A percentile compares a stretch with the other conserved stretches of the same genome.
Conservation (phyloP, 2,888 invertebrate species). For the Megamerina dolium region DNA sequence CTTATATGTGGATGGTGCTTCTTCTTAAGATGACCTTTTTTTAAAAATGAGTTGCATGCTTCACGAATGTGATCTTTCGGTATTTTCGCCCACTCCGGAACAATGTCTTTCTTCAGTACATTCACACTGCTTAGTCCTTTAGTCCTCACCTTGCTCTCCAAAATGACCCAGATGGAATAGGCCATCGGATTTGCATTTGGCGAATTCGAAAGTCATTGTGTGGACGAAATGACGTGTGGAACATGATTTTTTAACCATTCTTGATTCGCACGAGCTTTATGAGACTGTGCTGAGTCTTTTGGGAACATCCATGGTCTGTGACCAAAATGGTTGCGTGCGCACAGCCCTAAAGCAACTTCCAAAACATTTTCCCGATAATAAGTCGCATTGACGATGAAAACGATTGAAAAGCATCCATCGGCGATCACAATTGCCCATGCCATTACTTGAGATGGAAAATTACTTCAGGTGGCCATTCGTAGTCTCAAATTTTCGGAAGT, state of each 20-base stretch:
- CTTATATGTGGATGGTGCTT: too few species aligned
- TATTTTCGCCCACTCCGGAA: constrained; percentile 2
- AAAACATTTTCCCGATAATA: background rate
- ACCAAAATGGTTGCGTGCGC: background rate
- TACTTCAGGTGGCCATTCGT: background rate
- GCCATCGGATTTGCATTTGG: constrained; percentile 13
- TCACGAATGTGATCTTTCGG: background rate
- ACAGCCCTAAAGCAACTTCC: background rate
- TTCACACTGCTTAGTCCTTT: constrained; percentile 4
- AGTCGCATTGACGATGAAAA: background rate
- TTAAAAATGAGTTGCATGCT: background rate
- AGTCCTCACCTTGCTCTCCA: constrained; percentile 7
- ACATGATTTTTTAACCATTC: constrained; percentile 9
- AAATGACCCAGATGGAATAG: constrained; percentile 9
- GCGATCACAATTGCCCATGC: background rate
- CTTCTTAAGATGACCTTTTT: too few species aligned
- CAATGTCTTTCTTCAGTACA: constrained; percentile 4
- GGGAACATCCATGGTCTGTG: constrained; percentile 5
- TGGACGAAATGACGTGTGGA: too few species aligned
- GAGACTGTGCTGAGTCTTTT: constrained; percentile 8
- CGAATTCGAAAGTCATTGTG: constrained; percentile 10
- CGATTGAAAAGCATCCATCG: background rate
- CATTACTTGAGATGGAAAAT: background rate
- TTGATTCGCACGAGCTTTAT: constrained; percentile 9
- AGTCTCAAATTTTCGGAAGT: background rate